Evolutionary conservation across 1,140 invertebrate genomes (phyloP).

Genomic region (Pachypeltis micranthus): DNA sequence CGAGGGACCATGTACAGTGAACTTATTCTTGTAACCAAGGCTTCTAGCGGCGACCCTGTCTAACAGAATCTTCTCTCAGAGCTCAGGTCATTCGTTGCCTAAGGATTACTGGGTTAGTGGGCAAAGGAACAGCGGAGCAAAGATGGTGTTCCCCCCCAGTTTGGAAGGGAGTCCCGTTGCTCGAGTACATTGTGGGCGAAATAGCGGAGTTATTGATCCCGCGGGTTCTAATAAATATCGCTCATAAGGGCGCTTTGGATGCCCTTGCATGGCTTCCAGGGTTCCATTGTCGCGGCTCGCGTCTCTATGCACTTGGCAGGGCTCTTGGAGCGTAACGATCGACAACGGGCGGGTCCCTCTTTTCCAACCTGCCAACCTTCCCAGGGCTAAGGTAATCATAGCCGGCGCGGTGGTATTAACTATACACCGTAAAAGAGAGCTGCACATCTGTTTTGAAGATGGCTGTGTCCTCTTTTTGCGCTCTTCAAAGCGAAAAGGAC

Average conservation of each 20-base stretch:
- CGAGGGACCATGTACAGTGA: too few species aligned
- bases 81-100: too few species aligned
- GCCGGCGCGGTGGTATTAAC: background rate
- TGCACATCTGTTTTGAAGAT: constrained; percentile 9
- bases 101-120: too few species aligned
- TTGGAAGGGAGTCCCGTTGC: background rate
- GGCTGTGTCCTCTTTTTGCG: constrained; percentile 5
- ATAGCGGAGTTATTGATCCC: background rate
- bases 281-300: background rate
- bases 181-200: background rate
- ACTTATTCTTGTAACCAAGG: too few species aligned
- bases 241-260: background rate
- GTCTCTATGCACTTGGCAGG: background rate
- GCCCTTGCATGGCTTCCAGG: background rate
- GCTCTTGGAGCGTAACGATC: constrained; percentile 1
- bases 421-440: background rate
- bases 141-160: too few species aligned
- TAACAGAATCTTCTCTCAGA: too few species aligned
- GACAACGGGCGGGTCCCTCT: too few species aligned
- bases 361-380: background rate
- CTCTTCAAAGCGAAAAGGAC: background rate
- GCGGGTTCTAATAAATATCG: background rate
- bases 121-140: too few species aligned
- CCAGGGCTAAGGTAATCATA: constrained; percentile 6
- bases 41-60: too few species aligned